Evolutionary conservation across 2,888 invertebrate genomes (phyloP).

Genomic region (Amphipoea oculea): DNA sequence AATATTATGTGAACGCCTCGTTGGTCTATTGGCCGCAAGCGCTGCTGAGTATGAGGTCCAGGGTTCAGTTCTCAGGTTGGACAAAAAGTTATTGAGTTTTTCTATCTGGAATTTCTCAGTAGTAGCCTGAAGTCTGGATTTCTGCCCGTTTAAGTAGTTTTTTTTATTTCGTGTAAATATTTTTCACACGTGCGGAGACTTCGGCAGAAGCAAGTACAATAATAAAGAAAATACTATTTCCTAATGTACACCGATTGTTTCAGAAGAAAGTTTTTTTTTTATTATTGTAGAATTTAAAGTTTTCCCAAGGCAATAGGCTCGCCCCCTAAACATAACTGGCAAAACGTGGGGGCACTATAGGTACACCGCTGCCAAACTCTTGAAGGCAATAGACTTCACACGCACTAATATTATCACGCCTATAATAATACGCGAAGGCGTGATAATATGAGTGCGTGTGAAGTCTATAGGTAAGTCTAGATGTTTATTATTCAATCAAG

Average conservation of each 20-base stretch:
- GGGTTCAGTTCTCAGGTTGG: not conserved
- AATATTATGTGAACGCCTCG: not conserved
- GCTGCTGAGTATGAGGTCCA: not conserved
- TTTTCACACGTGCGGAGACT: not conserved
- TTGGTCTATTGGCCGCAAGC: not conserved
- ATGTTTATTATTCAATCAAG: not conserved
- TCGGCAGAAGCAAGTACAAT: not conserved
- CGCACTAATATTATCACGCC: no score
- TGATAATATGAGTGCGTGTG: not conserved
- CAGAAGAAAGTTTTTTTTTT: not conserved
- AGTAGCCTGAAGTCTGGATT: not conserved
- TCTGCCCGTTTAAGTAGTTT: not conserved
- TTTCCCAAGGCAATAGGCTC: not conserved
- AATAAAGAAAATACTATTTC: no score
- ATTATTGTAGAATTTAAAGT: not conserved
- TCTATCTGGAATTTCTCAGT: not conserved
- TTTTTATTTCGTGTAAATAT: not conserved
- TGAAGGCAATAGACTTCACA: not conserved
- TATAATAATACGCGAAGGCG: not conserved
- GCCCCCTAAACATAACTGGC: not conserved
- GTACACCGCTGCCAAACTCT: not conserved
- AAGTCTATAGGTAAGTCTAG: not conserved
- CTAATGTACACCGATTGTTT: not conserved
- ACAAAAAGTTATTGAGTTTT: not conserved
- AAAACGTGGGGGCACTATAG: not conserved